Percentiles rank a stretch among this genome's conserved stretches.
Conservation (phyloP, 2,888 invertebrate genomes). For the Escarpia spicata region DNA sequence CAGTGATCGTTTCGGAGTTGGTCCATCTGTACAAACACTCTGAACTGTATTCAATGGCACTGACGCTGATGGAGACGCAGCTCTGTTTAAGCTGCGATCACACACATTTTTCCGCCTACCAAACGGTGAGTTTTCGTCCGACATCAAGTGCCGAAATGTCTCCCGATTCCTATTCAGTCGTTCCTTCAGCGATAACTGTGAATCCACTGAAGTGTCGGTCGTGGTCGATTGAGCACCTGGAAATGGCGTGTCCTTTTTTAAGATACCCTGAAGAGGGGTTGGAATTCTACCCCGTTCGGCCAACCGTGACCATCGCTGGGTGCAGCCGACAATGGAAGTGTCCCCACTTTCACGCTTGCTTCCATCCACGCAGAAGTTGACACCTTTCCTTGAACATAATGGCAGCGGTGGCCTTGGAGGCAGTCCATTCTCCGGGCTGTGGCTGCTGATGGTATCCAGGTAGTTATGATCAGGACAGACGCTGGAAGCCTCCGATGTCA, state of each 20-base stretch:
- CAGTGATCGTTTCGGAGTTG: not conserved
- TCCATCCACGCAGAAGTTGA: not conserved
- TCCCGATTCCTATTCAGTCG: not conserved
- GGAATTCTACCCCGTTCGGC: not conserved
- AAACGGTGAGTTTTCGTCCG: not conserved
- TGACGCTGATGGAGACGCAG: not conserved
- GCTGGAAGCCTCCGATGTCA: not conserved
- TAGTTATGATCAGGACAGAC: not conserved
- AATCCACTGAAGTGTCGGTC: not conserved
- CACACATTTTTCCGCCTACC: not conserved
- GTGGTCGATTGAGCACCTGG: not conserved
- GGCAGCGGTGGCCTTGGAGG: constrained; percentile 3
- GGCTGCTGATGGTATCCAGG: not conserved
- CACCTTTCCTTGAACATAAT: constrained; percentile 2
- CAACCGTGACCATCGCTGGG: not conserved
- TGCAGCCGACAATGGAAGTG: not conserved
- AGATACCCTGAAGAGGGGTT: not conserved
- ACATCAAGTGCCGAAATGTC: not conserved
- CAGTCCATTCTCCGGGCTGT: not conserved
- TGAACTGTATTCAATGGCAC: not conserved
- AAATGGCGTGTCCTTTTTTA: not conserved
- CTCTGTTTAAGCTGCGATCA: not conserved
- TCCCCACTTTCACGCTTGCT: not conserved
- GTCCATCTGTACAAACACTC: not conserved
- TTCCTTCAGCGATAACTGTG: not conserved